Evolutionary conservation across 2,797 vertebrate species (phyloP).

Genomic region (Danio choprae): DNA sequence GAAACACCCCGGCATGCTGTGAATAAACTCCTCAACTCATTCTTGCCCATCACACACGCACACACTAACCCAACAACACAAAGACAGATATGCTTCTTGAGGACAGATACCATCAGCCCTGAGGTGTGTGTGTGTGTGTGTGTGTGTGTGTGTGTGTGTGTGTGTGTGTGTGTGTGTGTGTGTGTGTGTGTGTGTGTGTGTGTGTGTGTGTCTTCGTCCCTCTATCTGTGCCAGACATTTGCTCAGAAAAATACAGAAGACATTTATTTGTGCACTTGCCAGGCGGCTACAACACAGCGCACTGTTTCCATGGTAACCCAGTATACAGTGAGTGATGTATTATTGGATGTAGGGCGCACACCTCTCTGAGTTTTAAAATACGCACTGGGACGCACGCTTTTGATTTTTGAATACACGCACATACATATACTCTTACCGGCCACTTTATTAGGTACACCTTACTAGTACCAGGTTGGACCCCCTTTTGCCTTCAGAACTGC

Average conservation of each 20-base stretch:
- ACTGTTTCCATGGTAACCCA: constrained; percentile 45
- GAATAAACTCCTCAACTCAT: not conserved
- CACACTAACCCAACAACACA: constrained; percentile 2
- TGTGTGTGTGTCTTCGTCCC: constrained; percentile 41
- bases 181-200: constrained; percentile 7
- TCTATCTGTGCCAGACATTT: constrained; percentile 53
- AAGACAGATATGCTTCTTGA: constrained; percentile 42
- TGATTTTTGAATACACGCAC: constrained; percentile 11
- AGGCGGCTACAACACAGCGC: constrained; percentile 55
- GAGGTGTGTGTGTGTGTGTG: constrained; percentile 26
- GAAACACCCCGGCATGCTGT: not conserved
- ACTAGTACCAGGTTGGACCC: too few species aligned
- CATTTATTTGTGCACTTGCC: constrained; percentile 40
- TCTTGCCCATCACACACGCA: not conserved
- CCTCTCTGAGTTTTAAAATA: constrained; percentile 49
- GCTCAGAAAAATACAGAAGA: constrained; percentile 16
- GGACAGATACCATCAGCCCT: constrained; percentile 40
- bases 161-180: constrained; percentile 29
- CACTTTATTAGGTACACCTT: too few species aligned
- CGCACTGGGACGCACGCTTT: not conserved
- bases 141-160: constrained; percentile 40
- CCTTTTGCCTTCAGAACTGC: too few species aligned
- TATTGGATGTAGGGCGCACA: constrained; percentile 52
- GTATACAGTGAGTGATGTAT: constrained; percentile 49
- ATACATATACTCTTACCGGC: not conserved